Evolutionary conservation across 2,113 vertebrate genomes (phyloP).

Genomic region (Xenotilapia leptura): DNA sequence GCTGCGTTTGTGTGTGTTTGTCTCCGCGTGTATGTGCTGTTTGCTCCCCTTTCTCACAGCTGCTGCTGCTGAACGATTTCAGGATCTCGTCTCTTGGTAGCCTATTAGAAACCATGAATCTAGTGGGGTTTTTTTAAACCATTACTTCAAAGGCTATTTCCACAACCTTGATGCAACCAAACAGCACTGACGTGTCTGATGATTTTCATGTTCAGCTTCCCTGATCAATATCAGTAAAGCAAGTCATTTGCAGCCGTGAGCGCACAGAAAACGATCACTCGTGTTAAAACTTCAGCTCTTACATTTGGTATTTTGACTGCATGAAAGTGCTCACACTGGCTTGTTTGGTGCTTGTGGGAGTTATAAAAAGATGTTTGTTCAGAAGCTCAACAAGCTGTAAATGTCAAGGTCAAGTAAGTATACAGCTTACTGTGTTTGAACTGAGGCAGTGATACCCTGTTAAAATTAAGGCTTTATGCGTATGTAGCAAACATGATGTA

Average conservation of each 20-base stretch:
- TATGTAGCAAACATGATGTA: not conserved
- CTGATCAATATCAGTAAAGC: not conserved
- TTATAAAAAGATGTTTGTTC: not conserved
- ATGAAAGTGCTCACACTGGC: not conserved
- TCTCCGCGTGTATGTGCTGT: not conserved
- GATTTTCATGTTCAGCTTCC: not conserved
- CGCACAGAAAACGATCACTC: not conserved
- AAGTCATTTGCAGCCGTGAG: not conserved
- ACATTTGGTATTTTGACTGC: not conserved
- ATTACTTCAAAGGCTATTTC: not conserved
- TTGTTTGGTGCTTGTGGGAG: not conserved
- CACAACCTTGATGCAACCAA: not conserved
- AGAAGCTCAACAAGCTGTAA: not conserved
- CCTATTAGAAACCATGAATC: not conserved
- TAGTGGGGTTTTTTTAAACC: not conserved
- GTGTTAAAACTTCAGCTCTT: not conserved
- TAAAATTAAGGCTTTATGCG: not conserved
- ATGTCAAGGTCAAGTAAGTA: not conserved
- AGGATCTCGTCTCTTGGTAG: not conserved
- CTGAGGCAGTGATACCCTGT: not conserved
- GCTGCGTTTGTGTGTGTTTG: not conserved
- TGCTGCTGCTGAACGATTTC: constrained; percentile 24
- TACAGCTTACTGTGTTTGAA: not conserved
- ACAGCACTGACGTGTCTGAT: not conserved
- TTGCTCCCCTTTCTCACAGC: constrained; percentile 9